These are phyloP conservation scores for Chitala chitala DNA, from an alignment of 2,113 vertebrate genomes.

Conservation along the genomic window DNA sequence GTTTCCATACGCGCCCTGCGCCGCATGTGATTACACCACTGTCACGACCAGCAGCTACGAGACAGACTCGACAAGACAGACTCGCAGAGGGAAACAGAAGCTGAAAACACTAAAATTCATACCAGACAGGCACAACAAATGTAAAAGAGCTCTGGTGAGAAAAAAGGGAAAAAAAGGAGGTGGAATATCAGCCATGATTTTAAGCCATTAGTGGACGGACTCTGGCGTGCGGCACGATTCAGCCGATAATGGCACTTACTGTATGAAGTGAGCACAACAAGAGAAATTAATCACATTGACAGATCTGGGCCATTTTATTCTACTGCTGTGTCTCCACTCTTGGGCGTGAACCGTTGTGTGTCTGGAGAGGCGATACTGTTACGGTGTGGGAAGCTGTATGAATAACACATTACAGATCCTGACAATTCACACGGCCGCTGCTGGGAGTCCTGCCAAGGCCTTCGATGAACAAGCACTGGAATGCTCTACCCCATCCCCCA, in stretches of 20 bases:
- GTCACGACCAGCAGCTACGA: constrained; percentile 76
- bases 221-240: constrained; percentile 77
- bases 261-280: constrained; percentile 81
- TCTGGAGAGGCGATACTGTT: constrained; percentile 74
- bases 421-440: constrained; percentile 31
- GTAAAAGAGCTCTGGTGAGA: constrained; percentile 63
- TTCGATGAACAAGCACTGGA: constrained; percentile 42
- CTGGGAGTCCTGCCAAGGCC: constrained; percentile 42
- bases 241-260: constrained; percentile 81
- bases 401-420: constrained; percentile 72
- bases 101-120: constrained; percentile 50
- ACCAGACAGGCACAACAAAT: constrained; percentile 73
- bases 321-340: constrained; percentile 67
- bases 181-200: constrained; percentile 70
- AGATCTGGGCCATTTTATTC: constrained; percentile 81
- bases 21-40: constrained; percentile 88
- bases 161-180: constrained; percentile 17
- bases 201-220: constrained; percentile 77
- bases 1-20: constrained; percentile 78
- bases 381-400: constrained; percentile 75
- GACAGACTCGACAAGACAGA: constrained; percentile 64
- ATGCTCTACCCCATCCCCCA: constrained; percentile 23
- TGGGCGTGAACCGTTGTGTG: constrained; percentile 64
- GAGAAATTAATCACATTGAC: constrained; percentile 82
- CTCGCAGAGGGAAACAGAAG: constrained; percentile 48